Base-by-base conservation (phyloP, 2,797 vertebrate genomes). In the Parauchenoglanis ngamensis region DNA sequence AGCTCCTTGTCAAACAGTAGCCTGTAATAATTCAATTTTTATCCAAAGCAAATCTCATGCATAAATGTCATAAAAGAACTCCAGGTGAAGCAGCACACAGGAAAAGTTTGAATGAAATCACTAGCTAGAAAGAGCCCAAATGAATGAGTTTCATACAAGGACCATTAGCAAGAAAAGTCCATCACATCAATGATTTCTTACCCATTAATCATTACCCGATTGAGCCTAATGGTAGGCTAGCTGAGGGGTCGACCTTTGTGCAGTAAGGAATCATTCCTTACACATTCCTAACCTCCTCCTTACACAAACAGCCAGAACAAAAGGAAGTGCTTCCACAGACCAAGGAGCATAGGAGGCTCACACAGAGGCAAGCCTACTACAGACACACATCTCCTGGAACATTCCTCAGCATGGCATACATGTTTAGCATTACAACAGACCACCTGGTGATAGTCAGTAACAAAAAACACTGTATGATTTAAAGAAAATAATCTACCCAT, bases 381-480 rank as follows among this genome's bases (percentile, higher is more conserved):
- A 93, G 92, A 93, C 92, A 93, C 92, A 93, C 92, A 93, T 88
- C 90, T 91, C 63, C 88, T 88, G 88, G 82, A 92, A 89, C 90
- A 93, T 94, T 94, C 92, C 91, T 90, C 89, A 88, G 90, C 87
- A 91, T 91, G 92, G 90, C 90, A 92, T 93, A 88, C 91, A 91
- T 76, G 87, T 90, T 92, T 92, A 88, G 94, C 93, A 94, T 94
- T 94, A 95, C 89, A 87, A 91, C 79, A 89, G 94, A 94, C 93
- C 94, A 94, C 94, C 94, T 93, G 93, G 40, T 67, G 17, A 52
- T 3, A 63, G 80, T 1, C 44, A 28, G 61, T 35, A 19, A 52
- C n/a, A 21, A 23, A 68, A 68, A 52, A 44, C 17, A 31, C 23
- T 13, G 0, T 6, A 83, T 12, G 28, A 83, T 11, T 35, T 68